Evolutionary conservation across 2,888 invertebrate species (phyloP), one percentile per base, ranked within the genome.

Genomic region (Drosophila aldrichi): DNA sequence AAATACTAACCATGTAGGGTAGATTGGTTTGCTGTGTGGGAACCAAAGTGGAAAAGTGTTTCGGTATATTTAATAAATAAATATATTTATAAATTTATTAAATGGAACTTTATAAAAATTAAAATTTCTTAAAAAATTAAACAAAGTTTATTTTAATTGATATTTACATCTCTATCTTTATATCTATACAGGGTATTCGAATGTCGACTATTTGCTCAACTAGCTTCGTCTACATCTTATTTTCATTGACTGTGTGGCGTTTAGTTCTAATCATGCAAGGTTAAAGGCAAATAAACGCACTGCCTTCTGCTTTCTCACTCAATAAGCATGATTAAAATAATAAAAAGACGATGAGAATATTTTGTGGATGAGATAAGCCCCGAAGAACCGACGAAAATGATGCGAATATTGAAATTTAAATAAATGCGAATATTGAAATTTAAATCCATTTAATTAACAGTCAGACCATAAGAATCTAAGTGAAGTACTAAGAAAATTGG

Each of bases 321-420:
- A 34, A 69, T 69, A 43, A 16, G 46, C 55, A 52, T 59, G 70
- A 76, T 76, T 76, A 74, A 74, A 74, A 63, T 55, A 59, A 38
- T 55, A 59, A 38, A 52, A 52, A 52, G 36, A 52, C 32, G 49
- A 14, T 34, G 52, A 57, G 76, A 78, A 89, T 83, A 34, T 56
- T 73, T 87, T 8, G 43, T 44, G 64, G 66, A 82, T 83, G 89
- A 83, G 83, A 83, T 84, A 83, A 83, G 88, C 69, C 36, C 55
- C 9, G 16, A 7, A 8, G 66, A 38, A 54, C 57, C 58, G 56
- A 63, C 61, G 48, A 49, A 64, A 58, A 58, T 63, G 46, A 70
- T 58, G 63, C 38, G 41, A 68, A 51, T 32, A 29, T 44, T 56
- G 56, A 56, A 56, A 56, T 43, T 44, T n/a, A 38, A 38, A 22